Evolutionary conservation across 2,888 invertebrate species (phyloP).

Genomic region (Oxycera nigricornis): DNA sequence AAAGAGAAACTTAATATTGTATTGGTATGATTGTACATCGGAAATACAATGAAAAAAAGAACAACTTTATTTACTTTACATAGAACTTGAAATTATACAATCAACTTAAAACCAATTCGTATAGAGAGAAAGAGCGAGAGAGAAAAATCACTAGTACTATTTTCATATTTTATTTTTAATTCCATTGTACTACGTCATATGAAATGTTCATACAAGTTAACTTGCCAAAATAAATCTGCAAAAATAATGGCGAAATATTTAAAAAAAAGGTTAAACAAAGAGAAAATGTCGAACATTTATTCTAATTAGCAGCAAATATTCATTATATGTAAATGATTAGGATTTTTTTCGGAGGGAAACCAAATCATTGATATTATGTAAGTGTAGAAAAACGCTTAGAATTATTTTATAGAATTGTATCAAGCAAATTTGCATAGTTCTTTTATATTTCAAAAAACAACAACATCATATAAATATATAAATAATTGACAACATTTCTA

Average conservation of each 20-base stretch:
- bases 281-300: too few relatives aligned
- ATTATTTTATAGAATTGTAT: too few relatives aligned
- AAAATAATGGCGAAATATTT: not conserved
- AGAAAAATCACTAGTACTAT: not conserved
- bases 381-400: too few relatives aligned
- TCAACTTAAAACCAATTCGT: not conserved
- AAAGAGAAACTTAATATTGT: constrained; percentile 7
- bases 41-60: not conserved
- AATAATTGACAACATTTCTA: too few relatives aligned
- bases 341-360: too few relatives aligned
- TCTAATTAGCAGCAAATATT: too few relatives aligned
- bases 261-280: too few relatives aligned
- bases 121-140: not conserved
- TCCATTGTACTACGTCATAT: not conserved
- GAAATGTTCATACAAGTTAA: not conserved
- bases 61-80: constrained; percentile 25
- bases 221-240: constrained; percentile 7
- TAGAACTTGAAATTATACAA: not conserved
- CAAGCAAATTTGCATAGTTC: too few relatives aligned
- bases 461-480: too few relatives aligned
- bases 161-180: not conserved
- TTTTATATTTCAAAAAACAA: too few relatives aligned
- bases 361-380: too few relatives aligned
- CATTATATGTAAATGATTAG: too few relatives aligned
- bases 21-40: not conserved